Percentiles rank a stretch among this genome's conserved stretches.
phyloP scores from a whole-genome alignment of 37 sponge, comb jelly and placozoan species.

The Ephydatia muelleri region DNA sequence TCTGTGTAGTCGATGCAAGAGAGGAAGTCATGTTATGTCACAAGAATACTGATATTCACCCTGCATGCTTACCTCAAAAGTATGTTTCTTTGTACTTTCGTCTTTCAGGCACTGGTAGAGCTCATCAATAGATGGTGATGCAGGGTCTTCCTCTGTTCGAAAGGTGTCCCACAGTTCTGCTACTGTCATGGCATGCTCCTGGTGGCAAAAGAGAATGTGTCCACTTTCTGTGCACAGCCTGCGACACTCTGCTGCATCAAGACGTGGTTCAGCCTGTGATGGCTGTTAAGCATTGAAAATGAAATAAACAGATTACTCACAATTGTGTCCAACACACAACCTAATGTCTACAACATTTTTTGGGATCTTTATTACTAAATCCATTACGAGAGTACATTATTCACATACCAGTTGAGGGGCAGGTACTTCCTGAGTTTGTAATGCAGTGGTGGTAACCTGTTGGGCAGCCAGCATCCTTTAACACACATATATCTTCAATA shows the following conservation, averaged over 20 bases:
- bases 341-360: neutral
- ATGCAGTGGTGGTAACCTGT: neutral
- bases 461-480: too few species aligned
- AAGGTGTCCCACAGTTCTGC: conserved; percentile 43
- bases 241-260: conserved; percentile 10
- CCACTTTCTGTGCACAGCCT: conserved; percentile 61
- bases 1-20: neutral
- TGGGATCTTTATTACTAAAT: neutral
- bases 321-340: neutral
- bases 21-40: neutral
- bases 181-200: conserved; percentile 61
- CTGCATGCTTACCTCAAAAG: neutral
- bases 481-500: too few species aligned
- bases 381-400: neutral
- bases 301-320: too few species aligned
- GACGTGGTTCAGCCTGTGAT: neutral
- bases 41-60: neutral
- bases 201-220: conserved; percentile 48
- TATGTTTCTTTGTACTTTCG: conserved; percentile 1
- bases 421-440: neutral
- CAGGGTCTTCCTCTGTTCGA: conserved; percentile 31
- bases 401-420: neutral
- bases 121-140: conserved; percentile 16
- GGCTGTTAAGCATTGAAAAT: neutral
- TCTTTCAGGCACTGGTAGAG: conserved; percentile 27